Base-by-base conservation (phyloP, 2,113 vertebrate genomes). In the Ochotona princeps region DNA sequence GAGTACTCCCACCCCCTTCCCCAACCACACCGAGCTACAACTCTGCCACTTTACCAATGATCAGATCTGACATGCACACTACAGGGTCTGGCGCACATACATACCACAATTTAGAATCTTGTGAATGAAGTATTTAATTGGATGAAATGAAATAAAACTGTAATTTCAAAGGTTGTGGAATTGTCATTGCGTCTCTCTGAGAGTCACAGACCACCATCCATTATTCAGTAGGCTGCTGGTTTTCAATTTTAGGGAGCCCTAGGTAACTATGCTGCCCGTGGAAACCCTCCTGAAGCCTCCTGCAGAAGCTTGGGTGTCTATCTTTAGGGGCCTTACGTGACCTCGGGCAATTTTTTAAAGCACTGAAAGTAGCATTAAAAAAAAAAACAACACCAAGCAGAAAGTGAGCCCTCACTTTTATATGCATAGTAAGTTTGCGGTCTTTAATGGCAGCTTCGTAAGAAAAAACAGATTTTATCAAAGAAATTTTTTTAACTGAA, bases 181-280 rank as follows among this genome's bases (percentile, higher is more conserved):
- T n/a, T 65, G 30, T 78, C 26, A 69, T 26, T 89, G 4, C 28
- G 13, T 83, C n/a, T 74, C 8, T 25, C 17, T 60, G 0, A 30
- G 54, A 25, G 20, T 61, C 32, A 79, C 6, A 25, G 12, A 26
- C 32, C 88, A 38, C 4, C 21, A 35, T 60, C 21, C 54, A 70
- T 88, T 90, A 95, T 70, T 90, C 79, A 93, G 63, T 63, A 91
- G 51, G 60, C 66, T 79, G 17, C 70, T 15, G 63, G 65, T 92
- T 84, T 54, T 82, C 49, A 72, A 38, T 82, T 76, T 66, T 20
- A 49, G 30, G 72, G 35, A 83, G 28, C 32, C 57, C n/a, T 28
- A 35, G 26, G 57, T 81, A 90, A 85, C 88, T 63, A 54, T 13
- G 3, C 49, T 57, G n/a, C 89, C 75, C 67, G 6, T 89, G 87